These are phyloP conservation scores for Anser cygnoides DNA, from an alignment of 2,113 vertebrate genomes.

Conservation along the genomic window DNA sequence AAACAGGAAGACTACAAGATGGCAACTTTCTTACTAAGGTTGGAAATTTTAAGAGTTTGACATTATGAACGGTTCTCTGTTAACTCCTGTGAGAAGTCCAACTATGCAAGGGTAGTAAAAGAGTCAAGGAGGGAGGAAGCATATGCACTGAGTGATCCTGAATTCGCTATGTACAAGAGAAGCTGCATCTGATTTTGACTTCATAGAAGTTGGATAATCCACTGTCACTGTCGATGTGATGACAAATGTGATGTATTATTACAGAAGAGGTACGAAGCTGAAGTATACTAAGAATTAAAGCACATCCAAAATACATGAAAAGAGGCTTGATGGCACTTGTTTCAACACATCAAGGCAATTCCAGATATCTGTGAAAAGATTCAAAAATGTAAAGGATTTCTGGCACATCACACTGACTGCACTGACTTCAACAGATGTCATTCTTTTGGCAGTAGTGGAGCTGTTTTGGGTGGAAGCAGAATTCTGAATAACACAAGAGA, in stretches of 20 bases:
- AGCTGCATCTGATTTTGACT: not conserved
- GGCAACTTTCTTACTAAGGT: not conserved
- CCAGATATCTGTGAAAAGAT: conserved; percentile 31
- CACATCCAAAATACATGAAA: not conserved
- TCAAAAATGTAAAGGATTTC: conserved; percentile 34
- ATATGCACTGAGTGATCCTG: not conserved
- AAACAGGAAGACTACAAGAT: not conserved
- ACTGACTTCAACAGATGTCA: conserved; percentile 37
- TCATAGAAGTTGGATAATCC: not conserved
- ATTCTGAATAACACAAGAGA: conserved; percentile 10
- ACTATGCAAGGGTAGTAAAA: not conserved
- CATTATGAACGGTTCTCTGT: not conserved
- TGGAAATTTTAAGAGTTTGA: not conserved
- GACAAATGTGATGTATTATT: not conserved
- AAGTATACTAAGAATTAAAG: not conserved
- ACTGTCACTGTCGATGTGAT: not conserved
- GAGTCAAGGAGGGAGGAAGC: not conserved
- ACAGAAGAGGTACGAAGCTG: not conserved
- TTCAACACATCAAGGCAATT: conserved; percentile 39
- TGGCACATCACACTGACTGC: conserved; percentile 1
- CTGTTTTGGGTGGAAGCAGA: conserved; percentile 4
- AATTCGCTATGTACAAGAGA: not conserved
- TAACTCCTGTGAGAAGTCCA: not conserved
- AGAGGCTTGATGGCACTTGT: not conserved
- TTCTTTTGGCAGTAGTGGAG: not conserved